Evolutionary conservation across 2,113 vertebrate genomes (phyloP), one percentile per base, ranked within the genome.

Genomic region (Corythoichthys intestinalis): DNA sequence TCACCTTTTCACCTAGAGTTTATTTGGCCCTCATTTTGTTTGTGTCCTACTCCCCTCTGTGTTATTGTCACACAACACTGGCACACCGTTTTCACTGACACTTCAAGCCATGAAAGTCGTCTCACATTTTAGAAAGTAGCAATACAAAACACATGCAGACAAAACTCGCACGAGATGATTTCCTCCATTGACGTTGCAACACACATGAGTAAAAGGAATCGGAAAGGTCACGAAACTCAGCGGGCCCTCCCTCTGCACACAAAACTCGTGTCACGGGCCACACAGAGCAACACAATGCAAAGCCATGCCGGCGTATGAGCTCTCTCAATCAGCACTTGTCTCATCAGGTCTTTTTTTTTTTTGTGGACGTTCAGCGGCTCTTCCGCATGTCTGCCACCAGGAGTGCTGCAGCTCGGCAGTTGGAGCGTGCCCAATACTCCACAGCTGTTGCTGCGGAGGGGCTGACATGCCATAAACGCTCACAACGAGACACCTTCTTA

Each of bases 331-430:
- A 73, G 57, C 73, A 66, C 70, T 74, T 53, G 65, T 73, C 54
- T 68, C 46, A 67, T 78, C 62, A 41, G 74, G 73, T 70, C 74
- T 82, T 38, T 68, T 71, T 46, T 17, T 17, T 68, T 79, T 63
- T 79, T 74, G 62, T 66, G 78, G 53, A 77, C 73, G 52, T 67
- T 54, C 63, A 20, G 48, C 44, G 0, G 13, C 34, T 46, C 6
- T 69, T 79, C 72, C 59, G 10, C 20, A 14, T 71, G 54, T 72
- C 41, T 17, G 65, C 87, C 89, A 87, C 83, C 84, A 73, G 89
- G 77, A 52, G 82, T 35, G 88, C 89, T 89, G 83, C 83, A 83
- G 88, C 85, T 85, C 82, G 75, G 84, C 86, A 82, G 14, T 87
- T 78, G 71, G 63, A 67, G 65, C 4, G 1, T 62, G 65, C 14